Conservation (phyloP, 2,797 vertebrate species). For the Lophius americanus region DNA sequence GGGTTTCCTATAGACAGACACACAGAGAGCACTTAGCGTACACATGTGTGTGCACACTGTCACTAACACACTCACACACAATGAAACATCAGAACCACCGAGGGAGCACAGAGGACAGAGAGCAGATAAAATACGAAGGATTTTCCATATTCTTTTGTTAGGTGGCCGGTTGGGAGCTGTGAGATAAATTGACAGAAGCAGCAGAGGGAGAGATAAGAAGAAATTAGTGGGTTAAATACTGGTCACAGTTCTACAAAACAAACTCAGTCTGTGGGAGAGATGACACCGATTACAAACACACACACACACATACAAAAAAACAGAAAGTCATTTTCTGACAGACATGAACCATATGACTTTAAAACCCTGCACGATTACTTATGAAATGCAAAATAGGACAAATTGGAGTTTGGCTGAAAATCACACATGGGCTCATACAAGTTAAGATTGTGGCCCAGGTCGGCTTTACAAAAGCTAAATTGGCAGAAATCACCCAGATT, state of each 20-base stretch:
- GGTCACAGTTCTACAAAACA: conserved; percentile 51
- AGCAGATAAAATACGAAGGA: conserved; percentile 39
- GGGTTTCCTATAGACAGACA: conserved; percentile 85
- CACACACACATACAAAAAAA: conserved; percentile 5
- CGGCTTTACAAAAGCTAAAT: no score
- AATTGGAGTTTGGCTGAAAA: neutral
- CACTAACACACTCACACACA: conserved; percentile 7
- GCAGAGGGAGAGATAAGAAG: conserved; percentile 49
- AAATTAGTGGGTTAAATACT: conserved; percentile 57
- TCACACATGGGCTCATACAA: neutral
- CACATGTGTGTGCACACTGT: neutral
- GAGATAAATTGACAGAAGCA: conserved; percentile 80
- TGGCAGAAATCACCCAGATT: no score
- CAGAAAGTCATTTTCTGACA: conserved; percentile 25
- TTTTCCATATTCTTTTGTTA: conserved; percentile 65
- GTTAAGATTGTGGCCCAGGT: no score
- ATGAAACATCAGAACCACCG: conserved; percentile 53
- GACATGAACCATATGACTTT: conserved; percentile 18
- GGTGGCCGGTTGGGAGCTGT: conserved; percentile 33
- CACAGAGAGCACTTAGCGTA: conserved; percentile 44
- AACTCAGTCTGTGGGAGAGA: conserved; percentile 49
- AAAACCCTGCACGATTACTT: conserved; percentile 10
- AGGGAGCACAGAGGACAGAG: conserved; percentile 38
- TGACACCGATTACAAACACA: conserved; percentile 34
- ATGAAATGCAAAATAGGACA: neutral